Conservation (phyloP, 2,113 vertebrate species). For the Mugil cephalus region DNA sequence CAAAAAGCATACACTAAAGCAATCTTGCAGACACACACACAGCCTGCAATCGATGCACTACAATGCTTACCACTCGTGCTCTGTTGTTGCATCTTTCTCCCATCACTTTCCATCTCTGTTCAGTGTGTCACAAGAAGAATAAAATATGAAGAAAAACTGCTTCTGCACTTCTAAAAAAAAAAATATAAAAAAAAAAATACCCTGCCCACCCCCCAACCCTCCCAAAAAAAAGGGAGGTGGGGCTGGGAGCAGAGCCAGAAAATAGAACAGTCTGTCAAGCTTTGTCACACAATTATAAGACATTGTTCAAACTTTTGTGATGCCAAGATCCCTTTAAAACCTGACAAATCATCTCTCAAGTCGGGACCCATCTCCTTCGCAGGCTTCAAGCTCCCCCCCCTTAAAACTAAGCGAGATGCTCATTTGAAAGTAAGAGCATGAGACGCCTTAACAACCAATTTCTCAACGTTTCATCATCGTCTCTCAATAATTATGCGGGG, state of each 20-base stretch:
- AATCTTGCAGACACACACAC: background rate
- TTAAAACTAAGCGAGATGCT: constrained; percentile 63
- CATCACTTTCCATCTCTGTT: constrained; percentile 61
- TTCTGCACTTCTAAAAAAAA: constrained; percentile 19
- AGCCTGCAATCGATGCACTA: constrained; percentile 38
- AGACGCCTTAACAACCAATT: constrained; percentile 71
- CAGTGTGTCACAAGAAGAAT: constrained; percentile 53
- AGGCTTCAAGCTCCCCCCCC: constrained; percentile 31
- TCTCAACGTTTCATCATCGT: constrained; percentile 81
- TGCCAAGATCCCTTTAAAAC: constrained; percentile 56
- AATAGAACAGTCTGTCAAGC: constrained; percentile 58
- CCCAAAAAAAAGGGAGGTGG: background rate
- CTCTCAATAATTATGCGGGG: constrained; percentile 79
- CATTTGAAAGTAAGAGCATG: constrained; percentile 56
- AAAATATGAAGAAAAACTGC: constrained; percentile 43
- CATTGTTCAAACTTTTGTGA: constrained; percentile 54
- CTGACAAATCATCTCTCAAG: constrained; percentile 56
- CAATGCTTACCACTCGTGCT: constrained; percentile 35
- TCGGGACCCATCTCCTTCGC: constrained; percentile 40
- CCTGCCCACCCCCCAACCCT: too few relatives aligned
- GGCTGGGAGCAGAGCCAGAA: constrained; percentile 18
- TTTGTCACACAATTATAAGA: constrained; percentile 61
- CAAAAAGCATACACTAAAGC: constrained; percentile 24
- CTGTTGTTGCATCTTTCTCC: constrained; percentile 57
- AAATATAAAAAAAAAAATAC: too few relatives aligned